Evolutionary conservation across 2,888 invertebrate genomes (phyloP).

Genomic region (Mythimna pallens): DNA sequence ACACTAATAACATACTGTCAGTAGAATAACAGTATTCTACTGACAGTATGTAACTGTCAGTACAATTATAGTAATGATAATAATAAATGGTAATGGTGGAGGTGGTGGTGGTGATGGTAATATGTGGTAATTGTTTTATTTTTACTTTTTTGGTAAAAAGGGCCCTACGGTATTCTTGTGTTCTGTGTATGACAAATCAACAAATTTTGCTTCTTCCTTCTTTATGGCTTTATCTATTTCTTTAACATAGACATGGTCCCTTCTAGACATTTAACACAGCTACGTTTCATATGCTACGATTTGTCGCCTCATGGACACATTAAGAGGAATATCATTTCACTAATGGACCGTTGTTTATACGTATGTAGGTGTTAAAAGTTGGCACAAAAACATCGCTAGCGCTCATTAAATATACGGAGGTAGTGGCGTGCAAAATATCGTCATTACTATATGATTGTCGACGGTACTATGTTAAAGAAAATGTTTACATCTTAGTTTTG

Average conservation of each 20-base stretch:
- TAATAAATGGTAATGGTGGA: too few species aligned
- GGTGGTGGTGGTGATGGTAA: too few species aligned
- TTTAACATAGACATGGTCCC: conserved; percentile 1
- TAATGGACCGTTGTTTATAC: conserved; percentile 83
- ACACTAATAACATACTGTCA: too few species aligned
- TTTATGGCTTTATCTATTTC: neutral
- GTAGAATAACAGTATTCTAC: too few species aligned
- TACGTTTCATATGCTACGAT: conserved; percentile 73
- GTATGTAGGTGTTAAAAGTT: conserved; percentile 71
- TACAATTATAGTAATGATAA: too few species aligned
- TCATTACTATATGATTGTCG: conserved; percentile 53
- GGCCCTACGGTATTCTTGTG: too few species aligned
- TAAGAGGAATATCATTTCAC: conserved; percentile 86
- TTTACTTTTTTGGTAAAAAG: neutral
- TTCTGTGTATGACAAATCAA: too few species aligned
- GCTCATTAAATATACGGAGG: conserved; percentile 71
- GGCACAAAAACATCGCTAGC: conserved; percentile 64
- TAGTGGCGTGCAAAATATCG: conserved; percentile 70
- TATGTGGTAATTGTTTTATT: too few species aligned
- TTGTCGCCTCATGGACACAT: conserved; percentile 80
- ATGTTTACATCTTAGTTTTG: conserved; percentile 10
- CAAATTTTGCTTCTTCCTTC: neutral
- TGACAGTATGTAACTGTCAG: too few species aligned
- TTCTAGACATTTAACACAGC: conserved; percentile 63
- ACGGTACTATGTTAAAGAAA: conserved; percentile 27